phyloP scores from a whole-genome alignment of 2,797 vertebrate genomes.

The Eulemur rubriventer region DNA sequence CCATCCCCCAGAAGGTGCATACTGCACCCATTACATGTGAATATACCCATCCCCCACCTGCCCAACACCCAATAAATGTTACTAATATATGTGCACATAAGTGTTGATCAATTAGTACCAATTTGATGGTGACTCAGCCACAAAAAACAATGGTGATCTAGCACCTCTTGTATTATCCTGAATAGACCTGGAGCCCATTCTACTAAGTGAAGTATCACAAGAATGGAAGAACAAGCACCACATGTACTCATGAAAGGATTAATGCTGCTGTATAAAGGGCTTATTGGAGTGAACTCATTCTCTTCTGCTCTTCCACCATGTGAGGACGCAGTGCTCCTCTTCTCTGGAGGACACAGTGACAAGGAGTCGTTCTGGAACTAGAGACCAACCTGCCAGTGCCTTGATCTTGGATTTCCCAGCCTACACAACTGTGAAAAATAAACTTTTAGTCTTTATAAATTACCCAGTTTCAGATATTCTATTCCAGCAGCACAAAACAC shows the following conservation, averaged over 20 bases:
- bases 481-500: background rate
- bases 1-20: too few relatives aligned
- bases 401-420: background rate
- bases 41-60: too few relatives aligned
- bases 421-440: background rate
- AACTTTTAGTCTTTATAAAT: background rate
- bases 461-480: background rate
- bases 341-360: background rate
- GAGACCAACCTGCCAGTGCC: background rate
- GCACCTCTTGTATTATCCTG: too few relatives aligned
- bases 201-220: too few relatives aligned
- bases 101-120: too few relatives aligned
- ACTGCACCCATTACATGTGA: too few relatives aligned
- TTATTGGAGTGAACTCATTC: background rate
- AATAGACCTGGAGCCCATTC: too few relatives aligned
- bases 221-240: too few relatives aligned
- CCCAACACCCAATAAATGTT: too few relatives aligned
- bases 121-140: too few relatives aligned
- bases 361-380: background rate
- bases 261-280: background rate
- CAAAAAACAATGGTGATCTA: too few relatives aligned
- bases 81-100: too few relatives aligned
- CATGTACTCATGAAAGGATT: background rate
- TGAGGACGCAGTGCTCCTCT: background rate
- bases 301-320: background rate